Conservation (phyloP, 2,113 vertebrate species). For the Aphyosemion australe region DNA sequence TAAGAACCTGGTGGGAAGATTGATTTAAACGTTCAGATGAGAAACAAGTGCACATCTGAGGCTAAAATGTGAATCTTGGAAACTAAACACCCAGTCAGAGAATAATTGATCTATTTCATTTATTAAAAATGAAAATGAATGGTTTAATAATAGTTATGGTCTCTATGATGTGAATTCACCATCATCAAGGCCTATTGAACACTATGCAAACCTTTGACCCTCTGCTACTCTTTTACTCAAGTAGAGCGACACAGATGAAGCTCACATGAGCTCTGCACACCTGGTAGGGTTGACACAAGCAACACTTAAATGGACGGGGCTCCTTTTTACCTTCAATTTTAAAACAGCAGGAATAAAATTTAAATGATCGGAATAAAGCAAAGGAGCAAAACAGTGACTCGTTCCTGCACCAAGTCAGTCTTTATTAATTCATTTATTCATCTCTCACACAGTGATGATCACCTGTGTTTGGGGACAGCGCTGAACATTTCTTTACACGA, state of each 20-base stretch:
- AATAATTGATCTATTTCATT: conserved; percentile 5
- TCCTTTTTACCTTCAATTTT: conserved; percentile 22
- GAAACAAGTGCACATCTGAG: conserved; percentile 6
- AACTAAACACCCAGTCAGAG: conserved; percentile 15
- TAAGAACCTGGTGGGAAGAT: conserved; percentile 13
- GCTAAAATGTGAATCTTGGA: conserved; percentile 21
- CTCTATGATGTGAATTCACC: conserved; percentile 56
- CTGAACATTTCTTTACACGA: no score
- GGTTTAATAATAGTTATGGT: conserved; percentile 44
- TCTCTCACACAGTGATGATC: no score
- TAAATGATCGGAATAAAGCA: no score
- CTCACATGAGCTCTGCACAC: conserved; percentile 69
- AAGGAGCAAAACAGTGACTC: no score
- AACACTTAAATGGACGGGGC: conserved; percentile 40
- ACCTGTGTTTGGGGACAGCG: no score
- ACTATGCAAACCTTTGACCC: conserved; percentile 66
- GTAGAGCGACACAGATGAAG: conserved; percentile 54
- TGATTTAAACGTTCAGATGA: conserved; percentile 20
- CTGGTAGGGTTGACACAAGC: conserved; percentile 67
- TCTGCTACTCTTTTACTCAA: conserved; percentile 68
- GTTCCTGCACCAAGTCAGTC: no score
- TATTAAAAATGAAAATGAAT: conserved; percentile 50
- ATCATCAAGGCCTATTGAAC: conserved; percentile 69
- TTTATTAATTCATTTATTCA: no score
- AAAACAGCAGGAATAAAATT: conserved; percentile 56